Base-by-base conservation (phyloP, 2,113 vertebrate genomes). In the Xiphias gladius region DNA sequence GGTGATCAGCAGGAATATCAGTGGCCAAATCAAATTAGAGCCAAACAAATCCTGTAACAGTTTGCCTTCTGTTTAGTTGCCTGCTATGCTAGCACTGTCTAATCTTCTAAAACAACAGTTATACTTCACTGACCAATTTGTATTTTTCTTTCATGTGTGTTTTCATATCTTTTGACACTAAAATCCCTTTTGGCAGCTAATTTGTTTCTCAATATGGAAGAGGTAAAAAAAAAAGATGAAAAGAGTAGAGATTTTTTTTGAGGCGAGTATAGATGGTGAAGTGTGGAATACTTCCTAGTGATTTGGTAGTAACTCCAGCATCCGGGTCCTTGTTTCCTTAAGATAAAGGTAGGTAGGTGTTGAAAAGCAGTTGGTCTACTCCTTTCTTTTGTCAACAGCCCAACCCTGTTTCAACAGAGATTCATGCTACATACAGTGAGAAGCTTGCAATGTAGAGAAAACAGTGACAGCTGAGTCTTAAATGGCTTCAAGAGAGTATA, bases 341-440 rank as follows among this genome's bases (percentile, higher is more conserved):
- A 28, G 63, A 54, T 82, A 12, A 59, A 73, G 58, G 20, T 7
- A 19, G 58, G 17, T 7, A 19, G 41, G 26, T 50, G 41, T 79
- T 74, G 41, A 62, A 41, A 35, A 22, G 19, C 46, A 9, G 50
- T 17, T 61, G 24, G 37, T 70, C 75, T 75, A 63, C 77, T 83
- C 72, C 58, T 84, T 75, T 76, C n/a, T 62, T 84, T 37, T 76
- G 64, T 88, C 73, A 86, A 86, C 81, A 86, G 66, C 67, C 87
- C 69, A 85, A 66, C 81, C 87, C 54, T 88, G 52, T 86, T 75
- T 76, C 19, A 85, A 80, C 74, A 89, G 20, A 41, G 17, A 24
- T 32, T 12, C 5, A 11, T 37, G 50, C 19, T 32, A 35, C 41
- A 32, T 50, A 75, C 28, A 58, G 19, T 0, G 3, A 79, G 30